A percentile compares a stretch with the other conserved stretches of the same genome.
phyloP scores from a whole-genome alignment of 2,888 invertebrate species.

The Drosophila anceps region DNA sequence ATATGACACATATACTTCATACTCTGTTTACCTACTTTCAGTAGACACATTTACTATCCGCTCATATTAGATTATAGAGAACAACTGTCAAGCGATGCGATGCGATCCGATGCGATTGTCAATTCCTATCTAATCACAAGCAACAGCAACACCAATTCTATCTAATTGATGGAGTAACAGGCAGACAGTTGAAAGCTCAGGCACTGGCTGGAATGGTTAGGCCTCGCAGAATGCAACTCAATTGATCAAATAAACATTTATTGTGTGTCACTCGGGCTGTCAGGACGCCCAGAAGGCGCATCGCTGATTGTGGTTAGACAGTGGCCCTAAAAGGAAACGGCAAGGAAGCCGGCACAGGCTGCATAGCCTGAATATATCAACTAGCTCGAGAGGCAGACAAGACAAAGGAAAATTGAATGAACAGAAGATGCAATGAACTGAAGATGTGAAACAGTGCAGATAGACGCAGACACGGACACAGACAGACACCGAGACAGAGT shows the following conservation, averaged over 20 bases:
- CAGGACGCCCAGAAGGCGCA: constrained; percentile 44
- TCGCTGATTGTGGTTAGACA: constrained; percentile 39
- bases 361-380: constrained; percentile 53
- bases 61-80: background rate
- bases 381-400: constrained; percentile 35
- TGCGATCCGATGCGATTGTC: constrained; percentile 9
- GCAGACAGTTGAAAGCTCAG: background rate
- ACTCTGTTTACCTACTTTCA: background rate
- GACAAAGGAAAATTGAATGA: constrained; percentile 60
- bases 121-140: constrained; percentile 20
- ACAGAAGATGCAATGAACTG: constrained; percentile 20
- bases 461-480: background rate
- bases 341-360: constrained; percentile 27
- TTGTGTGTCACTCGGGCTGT: constrained; percentile 72
- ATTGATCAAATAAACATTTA: constrained; percentile 60
- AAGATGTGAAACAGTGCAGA: background rate
- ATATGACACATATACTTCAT: background rate
- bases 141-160: constrained; percentile 5
- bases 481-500: background rate
- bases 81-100: background rate
- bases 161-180: constrained; percentile 67
- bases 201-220: background rate
- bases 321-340: constrained; percentile 21
- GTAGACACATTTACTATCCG: background rate
- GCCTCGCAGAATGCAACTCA: constrained; percentile 48